Evolutionary conservation across 2,797 vertebrate genomes (phyloP).

Genomic region (Rhinella marina): DNA sequence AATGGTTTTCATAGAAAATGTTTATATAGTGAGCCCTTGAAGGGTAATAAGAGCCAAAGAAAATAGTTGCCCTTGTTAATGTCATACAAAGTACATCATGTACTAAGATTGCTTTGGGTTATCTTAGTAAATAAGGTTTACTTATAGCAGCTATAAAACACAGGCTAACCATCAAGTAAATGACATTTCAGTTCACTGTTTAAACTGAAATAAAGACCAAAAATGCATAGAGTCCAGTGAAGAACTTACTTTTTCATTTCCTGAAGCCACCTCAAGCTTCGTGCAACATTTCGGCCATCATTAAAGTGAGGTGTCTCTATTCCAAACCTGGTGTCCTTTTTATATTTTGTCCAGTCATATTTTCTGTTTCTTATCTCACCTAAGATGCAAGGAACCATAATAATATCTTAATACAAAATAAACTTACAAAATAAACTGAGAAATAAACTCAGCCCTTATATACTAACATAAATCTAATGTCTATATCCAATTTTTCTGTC

Average conservation of each 20-base stretch:
- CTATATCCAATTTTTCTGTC: too few relatives aligned
- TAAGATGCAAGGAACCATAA: conserved; percentile 51
- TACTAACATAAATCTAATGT: background rate
- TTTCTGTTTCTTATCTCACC: conserved; percentile 81
- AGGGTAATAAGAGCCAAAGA: background rate
- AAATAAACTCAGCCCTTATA: background rate
- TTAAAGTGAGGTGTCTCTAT: conserved; percentile 79
- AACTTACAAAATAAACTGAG: background rate
- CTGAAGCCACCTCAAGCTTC: conserved; percentile 77
- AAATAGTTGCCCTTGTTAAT: too few relatives aligned
- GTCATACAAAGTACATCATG: background rate
- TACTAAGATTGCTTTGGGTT: background rate
- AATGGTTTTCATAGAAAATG: background rate
- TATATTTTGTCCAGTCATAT: conserved; percentile 74
- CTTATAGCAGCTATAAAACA: background rate
- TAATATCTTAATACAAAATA: background rate
- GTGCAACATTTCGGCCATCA: conserved; percentile 76
- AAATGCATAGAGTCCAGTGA: background rate
- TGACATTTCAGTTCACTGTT: background rate
- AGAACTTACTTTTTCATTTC: conserved; percentile 77
- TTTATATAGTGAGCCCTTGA: background rate
- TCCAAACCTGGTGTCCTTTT: conserved; percentile 78
- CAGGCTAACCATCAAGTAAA: background rate
- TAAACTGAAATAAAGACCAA: background rate
- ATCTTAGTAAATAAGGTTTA: background rate